A percentile compares a stretch with the other conserved stretches of the same genome.
These are phyloP conservation scores for Bradypus variegatus DNA, from an alignment of 2,797 vertebrate species.

Conservation along the genomic window DNA sequence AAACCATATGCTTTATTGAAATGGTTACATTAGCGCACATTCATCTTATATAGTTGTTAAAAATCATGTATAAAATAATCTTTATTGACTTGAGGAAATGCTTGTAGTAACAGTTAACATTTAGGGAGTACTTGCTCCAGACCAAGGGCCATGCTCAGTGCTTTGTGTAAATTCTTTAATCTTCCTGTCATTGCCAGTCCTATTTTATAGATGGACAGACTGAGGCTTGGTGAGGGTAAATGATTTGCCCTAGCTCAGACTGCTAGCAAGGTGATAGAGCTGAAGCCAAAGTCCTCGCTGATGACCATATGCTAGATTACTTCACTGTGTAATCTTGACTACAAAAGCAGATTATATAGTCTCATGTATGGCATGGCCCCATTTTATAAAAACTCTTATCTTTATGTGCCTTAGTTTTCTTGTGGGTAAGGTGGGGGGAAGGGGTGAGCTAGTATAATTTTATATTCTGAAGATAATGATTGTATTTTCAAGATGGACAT, in stretches of 20 bases:
- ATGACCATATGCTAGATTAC: not conserved
- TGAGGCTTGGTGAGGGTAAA: not conserved
- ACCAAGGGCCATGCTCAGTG: not conserved
- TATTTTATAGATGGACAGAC: not conserved
- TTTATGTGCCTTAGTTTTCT: not conserved
- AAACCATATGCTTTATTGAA: not conserved
- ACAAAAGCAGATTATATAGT: not conserved
- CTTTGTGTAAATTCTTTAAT: not conserved
- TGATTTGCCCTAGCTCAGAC: not conserved
- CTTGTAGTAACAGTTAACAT: not conserved
- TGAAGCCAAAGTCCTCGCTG: not conserved
- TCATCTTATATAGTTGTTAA: not conserved
- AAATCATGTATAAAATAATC: not conserved
- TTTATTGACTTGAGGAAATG: not conserved
- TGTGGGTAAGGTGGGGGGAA: not conserved
- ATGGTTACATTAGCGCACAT: not conserved
- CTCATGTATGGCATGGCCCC: not conserved
- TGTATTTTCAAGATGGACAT: constrained; percentile 6
- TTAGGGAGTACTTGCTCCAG: not conserved
- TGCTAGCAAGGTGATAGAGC: not conserved
- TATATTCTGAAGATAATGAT: not conserved
- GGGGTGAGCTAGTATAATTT: not conserved
- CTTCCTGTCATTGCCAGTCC: not conserved
- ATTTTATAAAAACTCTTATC: not conserved
- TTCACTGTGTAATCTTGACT: not conserved